A percentile compares a stretch with the other conserved stretches of the same genome.
Conservation (phyloP, 2,113 vertebrate genomes). For the Lepidothrix coronata region DNA sequence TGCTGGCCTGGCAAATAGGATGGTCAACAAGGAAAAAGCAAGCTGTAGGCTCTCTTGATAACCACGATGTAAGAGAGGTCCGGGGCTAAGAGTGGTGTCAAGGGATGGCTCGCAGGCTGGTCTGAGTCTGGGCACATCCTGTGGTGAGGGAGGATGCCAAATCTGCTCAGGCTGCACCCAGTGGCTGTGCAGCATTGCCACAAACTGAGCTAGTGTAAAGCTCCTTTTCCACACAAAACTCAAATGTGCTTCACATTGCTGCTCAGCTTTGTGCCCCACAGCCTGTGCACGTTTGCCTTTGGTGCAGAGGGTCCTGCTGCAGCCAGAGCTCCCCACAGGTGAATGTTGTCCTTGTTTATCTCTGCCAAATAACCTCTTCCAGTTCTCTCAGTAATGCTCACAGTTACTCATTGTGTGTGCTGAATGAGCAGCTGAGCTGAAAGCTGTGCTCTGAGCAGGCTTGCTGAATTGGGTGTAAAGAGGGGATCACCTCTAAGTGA, state of each 20-base stretch:
- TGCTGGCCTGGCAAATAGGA: background rate
- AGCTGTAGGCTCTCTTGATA: background rate
- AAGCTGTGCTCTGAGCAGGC: background rate
- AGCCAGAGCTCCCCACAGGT: background rate
- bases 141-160: rapidly evolving
- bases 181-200: rapidly evolving
- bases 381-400: background rate
- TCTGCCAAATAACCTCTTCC: background rate
- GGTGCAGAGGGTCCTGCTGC: background rate
- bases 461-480: background rate
- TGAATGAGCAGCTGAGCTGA: background rate
- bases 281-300: rapidly evolving
- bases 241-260: background rate
- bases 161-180: background rate
- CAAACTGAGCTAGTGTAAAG: background rate
- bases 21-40: background rate
- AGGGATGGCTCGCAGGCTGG: background rate
- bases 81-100: background rate
- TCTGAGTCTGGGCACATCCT: background rate
- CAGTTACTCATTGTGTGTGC: rapidly evolving
- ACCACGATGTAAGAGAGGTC: rapidly evolving
- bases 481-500: background rate
- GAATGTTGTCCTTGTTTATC: background rate
- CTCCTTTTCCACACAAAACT: background rate
- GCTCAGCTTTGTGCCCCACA: background rate